Evolutionary conservation across 2,888 invertebrate species (phyloP).

Genomic region (Cephus pygmeus): DNA sequence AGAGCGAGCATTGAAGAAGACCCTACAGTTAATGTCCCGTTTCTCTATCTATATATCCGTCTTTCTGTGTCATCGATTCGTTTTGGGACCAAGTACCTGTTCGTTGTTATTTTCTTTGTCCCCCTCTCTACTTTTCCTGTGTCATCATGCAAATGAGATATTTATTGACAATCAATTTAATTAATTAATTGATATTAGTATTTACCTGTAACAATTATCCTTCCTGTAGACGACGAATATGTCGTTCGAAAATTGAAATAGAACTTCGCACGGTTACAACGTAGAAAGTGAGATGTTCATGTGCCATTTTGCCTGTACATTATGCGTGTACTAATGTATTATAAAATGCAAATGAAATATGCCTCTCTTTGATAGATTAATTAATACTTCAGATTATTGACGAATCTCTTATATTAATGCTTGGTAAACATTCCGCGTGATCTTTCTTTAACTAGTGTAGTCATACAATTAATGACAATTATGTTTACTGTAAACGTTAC

Average conservation of each 20-base stretch:
- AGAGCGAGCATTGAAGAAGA: not conserved
- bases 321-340: not conserved
- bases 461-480: not conserved
- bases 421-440: not conserved
- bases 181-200: conserved; percentile 30
- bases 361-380: not conserved
- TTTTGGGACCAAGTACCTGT: conserved; percentile 41
- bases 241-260: not conserved
- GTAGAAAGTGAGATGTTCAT: not conserved
- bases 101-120: conserved; percentile 15
- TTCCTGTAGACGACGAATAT: not conserved
- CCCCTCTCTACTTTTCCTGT: conserved; percentile 10
- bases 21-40: not conserved
- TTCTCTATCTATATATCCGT: not conserved
- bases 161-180: conserved; percentile 45
- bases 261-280: not conserved
- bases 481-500: not conserved
- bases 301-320: not conserved
- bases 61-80: conserved; percentile 21
- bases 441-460: not conserved
- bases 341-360: not conserved
- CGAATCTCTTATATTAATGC: conserved; percentile 2
- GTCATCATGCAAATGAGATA: conserved; percentile 29
- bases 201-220: not conserved
- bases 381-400: not conserved